Conservation (phyloP, 2,113 vertebrate species). For the Gnathonemus longibarbis region DNA sequence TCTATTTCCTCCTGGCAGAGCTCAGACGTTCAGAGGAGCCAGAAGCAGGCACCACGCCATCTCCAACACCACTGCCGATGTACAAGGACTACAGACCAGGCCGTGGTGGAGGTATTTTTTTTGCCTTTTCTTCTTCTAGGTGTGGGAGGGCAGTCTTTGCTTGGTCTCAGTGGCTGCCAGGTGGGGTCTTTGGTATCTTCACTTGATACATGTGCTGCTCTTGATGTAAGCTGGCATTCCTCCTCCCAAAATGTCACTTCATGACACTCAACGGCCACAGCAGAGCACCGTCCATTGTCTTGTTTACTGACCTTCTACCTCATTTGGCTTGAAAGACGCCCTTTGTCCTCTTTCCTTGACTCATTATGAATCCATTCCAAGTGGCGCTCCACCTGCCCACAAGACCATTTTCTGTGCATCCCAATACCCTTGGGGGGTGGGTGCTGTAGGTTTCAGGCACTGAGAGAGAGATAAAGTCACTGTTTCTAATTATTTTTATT, state of each 20-base stretch:
- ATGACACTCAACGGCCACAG: background rate
- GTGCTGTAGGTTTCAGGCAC: background rate
- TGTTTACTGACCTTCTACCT: background rate
- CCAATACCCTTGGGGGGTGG: background rate
- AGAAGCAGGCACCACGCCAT: slow-evolving; percentile 24
- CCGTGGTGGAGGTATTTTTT: slow-evolving; percentile 45
- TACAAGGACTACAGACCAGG: slow-evolving; percentile 57
- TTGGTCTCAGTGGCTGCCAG: background rate
- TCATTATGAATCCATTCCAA: background rate
- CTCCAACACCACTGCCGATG: slow-evolving; percentile 44
- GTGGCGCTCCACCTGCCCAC: background rate
- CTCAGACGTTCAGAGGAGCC: slow-evolving; percentile 32
- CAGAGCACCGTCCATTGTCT: background rate
- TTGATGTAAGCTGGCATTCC: background rate
- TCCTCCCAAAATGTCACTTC: background rate
- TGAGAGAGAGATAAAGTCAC: background rate
- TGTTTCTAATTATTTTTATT: background rate
- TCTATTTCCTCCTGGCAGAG: slow-evolving; percentile 38
- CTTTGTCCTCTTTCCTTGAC: background rate
- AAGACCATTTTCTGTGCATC: background rate
- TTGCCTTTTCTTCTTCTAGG: background rate
- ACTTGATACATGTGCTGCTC: background rate
- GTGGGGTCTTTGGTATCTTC: background rate
- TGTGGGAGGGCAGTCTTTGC: background rate
- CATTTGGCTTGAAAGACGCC: background rate